phyloP scores from a whole-genome alignment of 2,888 invertebrate species.

The Labia minor region DNA sequence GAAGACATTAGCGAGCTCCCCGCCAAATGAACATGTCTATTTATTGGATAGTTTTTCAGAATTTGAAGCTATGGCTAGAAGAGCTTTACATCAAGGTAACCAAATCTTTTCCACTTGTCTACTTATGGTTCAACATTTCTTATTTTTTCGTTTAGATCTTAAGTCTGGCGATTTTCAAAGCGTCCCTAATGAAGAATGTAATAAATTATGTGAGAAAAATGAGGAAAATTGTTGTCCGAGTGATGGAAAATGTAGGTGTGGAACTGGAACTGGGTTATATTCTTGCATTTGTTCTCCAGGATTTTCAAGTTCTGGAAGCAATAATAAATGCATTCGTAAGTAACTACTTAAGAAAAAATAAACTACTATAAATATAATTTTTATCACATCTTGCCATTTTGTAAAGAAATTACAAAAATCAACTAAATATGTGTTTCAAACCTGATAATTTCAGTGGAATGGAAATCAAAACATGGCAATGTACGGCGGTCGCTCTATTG shows the following conservation, averaged over 20 bases:
- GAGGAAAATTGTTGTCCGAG: slow-evolving; percentile 47
- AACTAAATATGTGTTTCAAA: too few relatives aligned
- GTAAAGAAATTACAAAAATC: slow-evolving; percentile 1
- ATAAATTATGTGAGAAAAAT: slow-evolving; percentile 42
- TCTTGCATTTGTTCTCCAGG: slow-evolving; percentile 55
- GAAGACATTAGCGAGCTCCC: slow-evolving; percentile 50
- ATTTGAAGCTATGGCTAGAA: slow-evolving; percentile 55
- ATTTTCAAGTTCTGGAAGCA: slow-evolving; percentile 52
- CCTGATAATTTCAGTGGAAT: too few relatives aligned
- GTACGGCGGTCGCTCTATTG: too few relatives aligned
- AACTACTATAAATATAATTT: slow-evolving; percentile 16
- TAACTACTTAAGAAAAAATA: slow-evolving; percentile 19
- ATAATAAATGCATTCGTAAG: slow-evolving; percentile 49
- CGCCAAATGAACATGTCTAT: slow-evolving; percentile 52
- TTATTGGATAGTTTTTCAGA: slow-evolving; percentile 55
- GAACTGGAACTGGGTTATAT: slow-evolving; percentile 55
- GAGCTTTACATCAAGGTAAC: slow-evolving; percentile 54
- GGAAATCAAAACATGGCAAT: too few relatives aligned
- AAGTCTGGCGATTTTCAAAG: slow-evolving; percentile 47
- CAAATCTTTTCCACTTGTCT: not conserved
- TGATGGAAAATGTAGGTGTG: slow-evolving; percentile 52
- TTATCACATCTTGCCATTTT: slow-evolving; percentile 9
- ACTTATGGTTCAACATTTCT: not conserved
- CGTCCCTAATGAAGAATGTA: slow-evolving; percentile 39
- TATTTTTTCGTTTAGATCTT: slow-evolving; percentile 42